These are phyloP conservation scores for Tortricodes alternella DNA, from an alignment of 2,888 invertebrate genomes.

Conservation along the genomic window DNA sequence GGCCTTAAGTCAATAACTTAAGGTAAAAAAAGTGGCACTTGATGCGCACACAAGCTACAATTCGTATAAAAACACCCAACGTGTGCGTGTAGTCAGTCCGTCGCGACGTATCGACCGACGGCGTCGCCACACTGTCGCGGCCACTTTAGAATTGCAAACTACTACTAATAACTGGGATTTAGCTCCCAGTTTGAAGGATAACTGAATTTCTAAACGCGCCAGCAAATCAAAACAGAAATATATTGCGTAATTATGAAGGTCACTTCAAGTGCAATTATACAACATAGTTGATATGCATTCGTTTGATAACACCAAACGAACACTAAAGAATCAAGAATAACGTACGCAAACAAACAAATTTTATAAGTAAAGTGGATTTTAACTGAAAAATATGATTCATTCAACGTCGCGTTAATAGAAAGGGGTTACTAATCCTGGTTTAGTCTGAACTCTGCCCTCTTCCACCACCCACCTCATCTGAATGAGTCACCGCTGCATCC, in stretches of 20 bases:
- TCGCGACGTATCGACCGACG: constrained; percentile 72
- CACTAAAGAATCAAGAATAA: neutral
- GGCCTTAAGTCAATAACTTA: too few species aligned
- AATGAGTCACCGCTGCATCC: constrained; percentile 38
- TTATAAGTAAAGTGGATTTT: neutral
- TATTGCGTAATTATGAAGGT: too few species aligned
- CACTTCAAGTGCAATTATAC: too few species aligned
- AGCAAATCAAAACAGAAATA: too few species aligned
- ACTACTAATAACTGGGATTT: constrained; percentile 1
- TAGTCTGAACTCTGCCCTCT: neutral
- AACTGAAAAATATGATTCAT: constrained; percentile 3
- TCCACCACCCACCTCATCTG: constrained; percentile 24
- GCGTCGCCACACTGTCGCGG: constrained; percentile 39
- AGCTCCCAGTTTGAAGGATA: too few species aligned
- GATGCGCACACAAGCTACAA: neutral
- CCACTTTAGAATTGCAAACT: constrained; percentile 22
- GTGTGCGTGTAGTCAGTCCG: constrained; percentile 36
- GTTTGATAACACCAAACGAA: too few species aligned
- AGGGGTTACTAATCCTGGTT: constrained; percentile 14
- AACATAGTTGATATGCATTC: too few species aligned
- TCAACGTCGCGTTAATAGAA: neutral
- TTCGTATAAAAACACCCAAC: neutral
- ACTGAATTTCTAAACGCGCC: too few species aligned
- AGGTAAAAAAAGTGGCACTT: neutral
- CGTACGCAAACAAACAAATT: neutral